Percentiles rank a stretch among this genome's conserved stretches.
These are phyloP conservation scores for Tachyglossus aculeatus DNA, from an alignment of 2,797 vertebrate genomes.

Conservation along the genomic window DNA sequence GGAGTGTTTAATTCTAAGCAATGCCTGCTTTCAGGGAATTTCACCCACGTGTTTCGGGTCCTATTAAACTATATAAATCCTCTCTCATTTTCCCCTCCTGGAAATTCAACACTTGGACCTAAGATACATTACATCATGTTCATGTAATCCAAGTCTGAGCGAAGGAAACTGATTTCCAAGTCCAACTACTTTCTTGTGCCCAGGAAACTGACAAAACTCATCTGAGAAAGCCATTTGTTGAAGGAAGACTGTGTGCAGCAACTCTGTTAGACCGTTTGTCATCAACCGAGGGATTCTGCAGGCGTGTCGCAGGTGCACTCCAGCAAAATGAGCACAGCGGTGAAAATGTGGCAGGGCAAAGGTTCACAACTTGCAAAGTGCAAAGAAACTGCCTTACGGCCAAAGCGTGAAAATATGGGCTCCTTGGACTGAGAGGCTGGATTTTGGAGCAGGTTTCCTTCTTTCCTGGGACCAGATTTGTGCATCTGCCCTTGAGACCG, in stretches of 20 bases:
- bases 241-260: background rate
- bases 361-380: background rate
- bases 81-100: background rate
- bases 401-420: conserved; percentile 6
- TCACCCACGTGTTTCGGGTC: background rate
- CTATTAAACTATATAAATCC: background rate
- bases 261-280: background rate
- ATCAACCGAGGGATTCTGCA: background rate
- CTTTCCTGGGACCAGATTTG: background rate
- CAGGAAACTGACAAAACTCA: background rate
- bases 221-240: background rate
- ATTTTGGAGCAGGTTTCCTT: conserved; percentile 18
- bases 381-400: background rate
- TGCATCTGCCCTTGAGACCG: background rate
- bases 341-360: background rate
- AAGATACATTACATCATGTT: background rate
- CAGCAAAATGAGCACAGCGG: background rate
- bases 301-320: background rate
- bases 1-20: background rate
- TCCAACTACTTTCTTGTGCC: background rate
- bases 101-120: conserved; percentile 1
- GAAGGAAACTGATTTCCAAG: background rate
- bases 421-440: background rate
- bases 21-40: too few species aligned
- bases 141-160: background rate